Percentiles rank a stretch among this genome's conserved stretches.
Conservation (phyloP, 64 coral and sea anemone genomes). For the Cladopsammia gracilis region DNA sequence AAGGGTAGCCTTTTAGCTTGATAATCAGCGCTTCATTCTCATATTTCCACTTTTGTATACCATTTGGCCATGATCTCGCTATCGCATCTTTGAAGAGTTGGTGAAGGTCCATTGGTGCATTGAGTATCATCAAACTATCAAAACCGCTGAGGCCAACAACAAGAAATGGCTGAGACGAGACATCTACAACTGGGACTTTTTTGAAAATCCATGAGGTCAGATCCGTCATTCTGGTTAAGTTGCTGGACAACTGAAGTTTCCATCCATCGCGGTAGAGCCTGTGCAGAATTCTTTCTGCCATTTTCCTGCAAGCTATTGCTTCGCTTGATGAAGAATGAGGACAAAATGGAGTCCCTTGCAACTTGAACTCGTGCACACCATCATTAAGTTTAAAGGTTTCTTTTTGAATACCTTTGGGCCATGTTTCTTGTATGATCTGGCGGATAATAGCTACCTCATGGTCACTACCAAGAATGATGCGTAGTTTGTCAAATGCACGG, state of each 20-base stretch:
- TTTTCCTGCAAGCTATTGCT: conserved; percentile 59
- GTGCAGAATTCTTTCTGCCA: conserved; percentile 78
- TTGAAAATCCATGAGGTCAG: conserved; percentile 81
- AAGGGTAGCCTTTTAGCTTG: conserved; percentile 78
- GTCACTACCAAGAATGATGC: conserved; percentile 76
- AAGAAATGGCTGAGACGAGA: conserved; percentile 60
- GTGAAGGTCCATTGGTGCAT: conserved; percentile 71
- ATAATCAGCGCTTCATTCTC: conserved; percentile 75
- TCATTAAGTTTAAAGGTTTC: conserved; percentile 46
- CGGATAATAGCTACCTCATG: conserved; percentile 78
- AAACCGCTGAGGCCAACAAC: conserved; percentile 74
- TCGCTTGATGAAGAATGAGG: conserved; percentile 13
- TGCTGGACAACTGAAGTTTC: conserved; percentile 57
- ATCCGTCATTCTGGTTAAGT: conserved; percentile 63
- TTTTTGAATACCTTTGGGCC: conserved; percentile 62
- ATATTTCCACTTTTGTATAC: conserved; percentile 71
- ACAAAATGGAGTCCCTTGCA: conserved; percentile 73
- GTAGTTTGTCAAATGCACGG: conserved; percentile 58
- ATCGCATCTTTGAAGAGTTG: conserved; percentile 54
- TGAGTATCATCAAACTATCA: conserved; percentile 86
- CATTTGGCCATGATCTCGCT: conserved; percentile 65
- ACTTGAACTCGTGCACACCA: conserved; percentile 80
- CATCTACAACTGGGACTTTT: conserved; percentile 19
- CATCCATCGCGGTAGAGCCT: conserved; percentile 76
- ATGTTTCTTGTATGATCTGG: conserved; percentile 72